Percentiles rank a stretch among this genome's conserved stretches.
Evolutionary conservation across 1,140 invertebrate genomes (phyloP).

Genomic region (Argopecten irradians): DNA sequence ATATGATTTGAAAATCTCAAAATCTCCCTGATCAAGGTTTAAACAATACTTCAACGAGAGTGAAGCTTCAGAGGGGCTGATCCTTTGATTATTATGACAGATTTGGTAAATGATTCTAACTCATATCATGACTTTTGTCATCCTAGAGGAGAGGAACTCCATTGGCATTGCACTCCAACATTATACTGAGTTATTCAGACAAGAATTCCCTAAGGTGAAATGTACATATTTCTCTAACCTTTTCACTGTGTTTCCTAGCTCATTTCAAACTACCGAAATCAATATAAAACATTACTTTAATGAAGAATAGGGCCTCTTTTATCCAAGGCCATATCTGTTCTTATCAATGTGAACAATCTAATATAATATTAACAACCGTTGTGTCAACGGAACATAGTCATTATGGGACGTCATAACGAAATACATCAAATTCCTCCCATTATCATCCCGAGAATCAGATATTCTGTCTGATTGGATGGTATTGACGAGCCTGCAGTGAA

Average conservation of each 20-base stretch:
- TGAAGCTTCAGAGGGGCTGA: too few relatives aligned
- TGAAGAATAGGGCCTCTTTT: neutral
- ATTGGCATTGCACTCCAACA: neutral
- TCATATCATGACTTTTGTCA: too few relatives aligned
- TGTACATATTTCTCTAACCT: neutral
- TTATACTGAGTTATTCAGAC: neutral
- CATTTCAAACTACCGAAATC: neutral
- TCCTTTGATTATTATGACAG: too few relatives aligned
- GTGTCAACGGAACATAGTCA: neutral
- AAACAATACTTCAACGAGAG: too few relatives aligned
- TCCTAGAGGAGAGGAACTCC: too few relatives aligned
- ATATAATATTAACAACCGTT: neutral
- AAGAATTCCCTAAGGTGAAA: neutral
- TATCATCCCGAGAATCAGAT: neutral
- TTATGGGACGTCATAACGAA: neutral
- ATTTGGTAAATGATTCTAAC: too few relatives aligned
- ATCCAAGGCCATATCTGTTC: neutral
- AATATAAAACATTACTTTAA: slow-evolving; percentile 19
- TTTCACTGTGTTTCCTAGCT: neutral
- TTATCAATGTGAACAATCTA: neutral
- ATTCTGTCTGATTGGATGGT: neutral
- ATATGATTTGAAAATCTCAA: too few relatives aligned
- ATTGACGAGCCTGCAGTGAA: neutral
- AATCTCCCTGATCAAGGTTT: too few relatives aligned
- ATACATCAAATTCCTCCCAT: neutral